phyloP scores from a whole-genome alignment of 2,113 vertebrate species.

The Ibidorhyncha struthersii region DNA sequence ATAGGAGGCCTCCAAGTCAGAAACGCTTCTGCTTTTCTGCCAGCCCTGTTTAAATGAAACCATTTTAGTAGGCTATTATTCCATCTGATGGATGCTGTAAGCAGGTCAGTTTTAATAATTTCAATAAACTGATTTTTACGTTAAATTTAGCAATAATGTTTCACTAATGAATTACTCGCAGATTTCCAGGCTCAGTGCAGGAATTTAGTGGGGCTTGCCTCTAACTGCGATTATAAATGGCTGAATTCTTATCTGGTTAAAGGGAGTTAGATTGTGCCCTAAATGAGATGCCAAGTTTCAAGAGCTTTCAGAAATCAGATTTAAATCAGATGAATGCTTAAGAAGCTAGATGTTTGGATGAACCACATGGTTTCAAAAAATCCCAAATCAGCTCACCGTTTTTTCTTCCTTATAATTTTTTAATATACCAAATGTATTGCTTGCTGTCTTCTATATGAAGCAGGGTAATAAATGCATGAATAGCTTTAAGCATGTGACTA shows the following conservation, averaged over 20 bases:
- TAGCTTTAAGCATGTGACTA: neutral
- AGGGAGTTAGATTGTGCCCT: neutral
- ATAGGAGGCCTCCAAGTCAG: neutral
- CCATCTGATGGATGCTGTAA: neutral
- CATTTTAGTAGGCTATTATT: neutral
- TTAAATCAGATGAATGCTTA: slow-evolving; percentile 2
- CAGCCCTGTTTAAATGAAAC: neutral
- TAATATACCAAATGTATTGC: neutral
- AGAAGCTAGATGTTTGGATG: neutral
- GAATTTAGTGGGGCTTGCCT: neutral
- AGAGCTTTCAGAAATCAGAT: slow-evolving; percentile 13
- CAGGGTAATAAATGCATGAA: neutral
- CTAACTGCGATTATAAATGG: neutral
- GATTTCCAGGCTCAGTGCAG: neutral
- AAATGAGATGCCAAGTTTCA: neutral
- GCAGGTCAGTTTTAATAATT: neutral
- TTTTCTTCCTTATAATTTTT: neutral
- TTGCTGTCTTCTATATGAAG: neutral
- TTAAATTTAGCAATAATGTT: neutral
- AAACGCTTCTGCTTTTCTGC: neutral
- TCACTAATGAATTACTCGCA: neutral
- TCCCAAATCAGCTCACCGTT: accelerated
- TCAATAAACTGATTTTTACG: neutral
- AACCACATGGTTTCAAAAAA: neutral
- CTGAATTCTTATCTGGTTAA: neutral